Conservation (phyloP, 2,888 invertebrate genomes). For the Venustoraphidia nigricollis region DNA sequence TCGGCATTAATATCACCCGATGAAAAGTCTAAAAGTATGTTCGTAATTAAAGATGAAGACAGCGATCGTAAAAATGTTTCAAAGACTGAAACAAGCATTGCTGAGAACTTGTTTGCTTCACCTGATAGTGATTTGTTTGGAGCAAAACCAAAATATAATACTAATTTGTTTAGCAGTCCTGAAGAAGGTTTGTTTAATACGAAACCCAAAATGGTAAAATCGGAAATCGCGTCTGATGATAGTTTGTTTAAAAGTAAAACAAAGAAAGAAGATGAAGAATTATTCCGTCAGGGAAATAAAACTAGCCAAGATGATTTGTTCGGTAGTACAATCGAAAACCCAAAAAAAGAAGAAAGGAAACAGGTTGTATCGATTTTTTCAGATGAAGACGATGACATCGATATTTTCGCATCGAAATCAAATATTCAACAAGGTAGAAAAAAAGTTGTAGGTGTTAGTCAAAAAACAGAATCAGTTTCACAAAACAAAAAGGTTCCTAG, state of each 20-base stretch:
- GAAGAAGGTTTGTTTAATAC: background rate
- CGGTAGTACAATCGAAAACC: constrained; percentile 14
- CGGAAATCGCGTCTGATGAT: constrained; percentile 6
- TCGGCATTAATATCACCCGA: background rate
- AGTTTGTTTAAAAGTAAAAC: constrained; percentile 2
- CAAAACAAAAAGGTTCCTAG: constrained; percentile 11
- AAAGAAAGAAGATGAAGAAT: constrained; percentile 7
- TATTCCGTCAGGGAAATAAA: background rate
- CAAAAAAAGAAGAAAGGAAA: constrained; percentile 10
- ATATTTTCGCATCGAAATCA: too few relatives aligned
- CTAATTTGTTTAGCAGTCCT: background rate
- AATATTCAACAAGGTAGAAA: background rate
- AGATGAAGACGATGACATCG: too few relatives aligned
- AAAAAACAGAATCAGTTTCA: constrained; percentile 4
- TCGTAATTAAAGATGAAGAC: background rate
- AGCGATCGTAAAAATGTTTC: constrained; percentile 9
- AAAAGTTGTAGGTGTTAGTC: background rate
- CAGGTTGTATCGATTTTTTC: background rate
- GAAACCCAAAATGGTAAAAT: background rate
- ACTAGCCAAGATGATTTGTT: constrained; percentile 2
- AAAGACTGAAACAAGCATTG: constrained; percentile 1
- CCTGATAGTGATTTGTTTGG: background rate
- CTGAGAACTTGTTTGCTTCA: background rate
- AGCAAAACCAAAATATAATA: background rate
- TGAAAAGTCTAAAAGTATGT: background rate